phyloP scores from a whole-genome alignment of 2,113 vertebrate genomes.

The Chaenocephalus aceratus region DNA sequence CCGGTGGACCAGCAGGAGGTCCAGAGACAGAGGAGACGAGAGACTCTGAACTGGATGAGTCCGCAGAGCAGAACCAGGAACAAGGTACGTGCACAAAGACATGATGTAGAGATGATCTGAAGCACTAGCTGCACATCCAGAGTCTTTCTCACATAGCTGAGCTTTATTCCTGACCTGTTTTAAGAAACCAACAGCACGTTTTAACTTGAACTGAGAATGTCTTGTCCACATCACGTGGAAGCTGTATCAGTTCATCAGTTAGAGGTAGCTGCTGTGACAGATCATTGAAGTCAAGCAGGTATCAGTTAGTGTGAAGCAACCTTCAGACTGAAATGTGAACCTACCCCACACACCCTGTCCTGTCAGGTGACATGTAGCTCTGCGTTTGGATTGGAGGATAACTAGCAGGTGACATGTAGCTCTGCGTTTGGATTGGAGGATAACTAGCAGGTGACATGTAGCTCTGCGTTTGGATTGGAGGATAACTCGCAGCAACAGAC shows the following conservation, averaged over 20 bases:
- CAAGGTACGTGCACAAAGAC: conserved; percentile 48
- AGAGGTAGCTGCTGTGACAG: neutral
- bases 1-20: neutral
- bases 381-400: too few species aligned
- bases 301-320: neutral
- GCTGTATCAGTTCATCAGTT: neutral
- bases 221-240: too few species aligned
- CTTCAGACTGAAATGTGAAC: neutral
- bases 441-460: too few species aligned
- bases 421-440: too few species aligned
- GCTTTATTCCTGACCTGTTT: neutral
- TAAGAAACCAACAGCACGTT: neutral
- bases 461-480: too few species aligned
- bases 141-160: neutral
- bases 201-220: too few species aligned
- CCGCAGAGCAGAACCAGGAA: conserved; percentile 17
- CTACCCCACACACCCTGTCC: too few species aligned
- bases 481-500: too few species aligned
- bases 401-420: too few species aligned
- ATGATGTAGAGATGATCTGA: neutral
- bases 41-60: conserved; percentile 35
- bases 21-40: conserved; percentile 33
- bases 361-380: too few species aligned
- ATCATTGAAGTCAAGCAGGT: neutral
- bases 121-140: neutral